A percentile compares a stretch with the other conserved stretches of the same genome.
phyloP scores from a whole-genome alignment of 2,113 vertebrate genomes.

The Rousettus leschenaultii region DNA sequence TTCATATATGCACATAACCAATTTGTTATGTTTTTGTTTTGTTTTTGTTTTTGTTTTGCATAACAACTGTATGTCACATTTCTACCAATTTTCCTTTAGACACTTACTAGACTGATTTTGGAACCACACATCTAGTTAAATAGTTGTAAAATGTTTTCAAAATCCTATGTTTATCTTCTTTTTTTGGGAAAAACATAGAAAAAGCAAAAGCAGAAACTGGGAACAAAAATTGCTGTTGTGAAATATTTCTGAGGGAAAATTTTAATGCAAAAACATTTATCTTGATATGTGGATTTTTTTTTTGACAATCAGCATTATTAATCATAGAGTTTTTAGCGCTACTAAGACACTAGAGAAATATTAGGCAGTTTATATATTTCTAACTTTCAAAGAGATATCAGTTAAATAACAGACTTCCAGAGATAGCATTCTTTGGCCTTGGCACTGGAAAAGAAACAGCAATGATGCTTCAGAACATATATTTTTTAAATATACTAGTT shows the following conservation, averaged over 20 bases:
- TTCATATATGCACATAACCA: not conserved
- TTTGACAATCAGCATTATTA: not conserved
- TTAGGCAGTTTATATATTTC: not conserved
- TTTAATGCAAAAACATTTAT: not conserved
- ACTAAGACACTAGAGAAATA: not conserved
- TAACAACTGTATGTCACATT: not conserved
- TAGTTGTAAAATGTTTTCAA: not conserved
- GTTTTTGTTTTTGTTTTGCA: not conserved
- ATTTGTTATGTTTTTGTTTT: not conserved
- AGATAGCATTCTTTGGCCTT: not conserved
- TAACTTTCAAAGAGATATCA: conserved; percentile 1
- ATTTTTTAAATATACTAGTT: not conserved
- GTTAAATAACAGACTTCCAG: not conserved
- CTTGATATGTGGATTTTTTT: not conserved
- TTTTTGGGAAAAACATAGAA: not conserved
- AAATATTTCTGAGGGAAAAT: not conserved
- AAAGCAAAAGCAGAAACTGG: not conserved
- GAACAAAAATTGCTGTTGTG: not conserved
- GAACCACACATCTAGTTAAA: not conserved
- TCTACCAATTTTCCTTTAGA: not conserved
- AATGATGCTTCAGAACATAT: not conserved
- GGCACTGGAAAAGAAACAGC: not conserved
- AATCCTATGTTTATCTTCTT: not conserved
- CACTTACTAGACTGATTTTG: not conserved
- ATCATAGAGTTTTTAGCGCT: not conserved